phyloP scores from a whole-genome alignment of 2,888 invertebrate species.

The Euplexia lucipara region DNA sequence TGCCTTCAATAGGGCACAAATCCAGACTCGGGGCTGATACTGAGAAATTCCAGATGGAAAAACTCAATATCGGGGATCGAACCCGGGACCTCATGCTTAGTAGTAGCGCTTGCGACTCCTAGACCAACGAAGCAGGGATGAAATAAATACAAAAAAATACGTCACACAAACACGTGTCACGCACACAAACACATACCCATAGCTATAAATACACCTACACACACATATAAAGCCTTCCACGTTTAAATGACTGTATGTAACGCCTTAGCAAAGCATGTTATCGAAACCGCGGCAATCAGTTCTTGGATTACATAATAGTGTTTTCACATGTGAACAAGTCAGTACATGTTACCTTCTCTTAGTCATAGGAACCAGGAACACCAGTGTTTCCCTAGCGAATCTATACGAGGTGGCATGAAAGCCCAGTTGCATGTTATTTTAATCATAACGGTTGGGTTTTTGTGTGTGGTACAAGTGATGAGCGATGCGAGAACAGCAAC shows the following conservation, averaged over 20 bases:
- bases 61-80: no score
- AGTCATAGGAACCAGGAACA: conserved; percentile 41
- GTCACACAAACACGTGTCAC: conserved; percentile 22
- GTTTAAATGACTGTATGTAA: conserved; percentile 49
- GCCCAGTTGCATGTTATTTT: conserved; percentile 52
- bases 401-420: conserved; percentile 59
- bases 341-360: conserved; percentile 27
- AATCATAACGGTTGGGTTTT: conserved; percentile 44
- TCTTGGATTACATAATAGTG: conserved; percentile 33
- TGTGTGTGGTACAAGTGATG: conserved; percentile 26
- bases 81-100: no score
- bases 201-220: neutral
- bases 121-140: no score
- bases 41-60: no score
- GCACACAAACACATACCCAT: neutral
- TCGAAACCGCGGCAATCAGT: conserved; percentile 33
- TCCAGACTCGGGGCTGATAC: no score
- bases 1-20: no score
- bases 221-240: neutral
- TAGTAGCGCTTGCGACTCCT: no score
- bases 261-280: conserved; percentile 31
- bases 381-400: conserved; percentile 70
- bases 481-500: neutral
- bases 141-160: no score
- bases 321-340: conserved; percentile 34